These are phyloP conservation scores for Caenorhabditis brenneri DNA, from an alignment of 1,140 invertebrate species.

Conservation along the genomic window DNA sequence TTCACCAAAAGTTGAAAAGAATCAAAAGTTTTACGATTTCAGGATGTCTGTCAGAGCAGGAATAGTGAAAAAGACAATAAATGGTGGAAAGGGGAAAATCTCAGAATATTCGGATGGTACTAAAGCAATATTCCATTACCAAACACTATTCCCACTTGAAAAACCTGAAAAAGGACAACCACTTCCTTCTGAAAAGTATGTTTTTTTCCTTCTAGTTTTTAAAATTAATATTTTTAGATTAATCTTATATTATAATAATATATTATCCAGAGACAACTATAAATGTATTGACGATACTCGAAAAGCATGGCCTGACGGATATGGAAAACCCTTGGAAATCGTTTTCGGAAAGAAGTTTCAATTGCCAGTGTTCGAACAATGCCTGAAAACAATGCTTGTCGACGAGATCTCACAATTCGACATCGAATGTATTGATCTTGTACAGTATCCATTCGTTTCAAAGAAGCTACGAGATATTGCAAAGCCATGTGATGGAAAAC, in stretches of 20 bases:
- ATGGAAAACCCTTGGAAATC: constrained; percentile 73
- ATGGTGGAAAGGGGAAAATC: constrained; percentile 70
- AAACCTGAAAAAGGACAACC: constrained; percentile 58
- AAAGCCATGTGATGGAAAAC: constrained; percentile 63
- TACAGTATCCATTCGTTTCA: constrained; percentile 73
- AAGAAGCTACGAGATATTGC: constrained; percentile 73
- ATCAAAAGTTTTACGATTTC: too few relatives aligned
- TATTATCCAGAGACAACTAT: constrained; percentile 70
- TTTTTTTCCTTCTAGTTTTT: neutral
- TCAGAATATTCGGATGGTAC: constrained; percentile 69
- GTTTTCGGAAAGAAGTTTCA: constrained; percentile 75
- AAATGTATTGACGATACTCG: constrained; percentile 73
- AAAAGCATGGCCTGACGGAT: constrained; percentile 69
- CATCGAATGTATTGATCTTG: constrained; percentile 61
- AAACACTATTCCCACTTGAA: constrained; percentile 55
- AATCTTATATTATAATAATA: too few relatives aligned
- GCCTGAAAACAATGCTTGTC: constrained; percentile 73
- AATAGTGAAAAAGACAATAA: constrained; percentile 70
- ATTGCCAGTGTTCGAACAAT: constrained; percentile 73
- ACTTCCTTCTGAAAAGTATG: constrained; percentile 47
- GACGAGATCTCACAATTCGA: constrained; percentile 71
- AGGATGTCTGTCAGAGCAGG: constrained; percentile 10
- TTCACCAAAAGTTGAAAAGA: neutral
- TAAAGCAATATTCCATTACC: constrained; percentile 71
- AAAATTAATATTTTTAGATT: neutral